Conservation (phyloP, 1,140 invertebrate genomes). For the Caenorhabditis tropicalis region DNA sequence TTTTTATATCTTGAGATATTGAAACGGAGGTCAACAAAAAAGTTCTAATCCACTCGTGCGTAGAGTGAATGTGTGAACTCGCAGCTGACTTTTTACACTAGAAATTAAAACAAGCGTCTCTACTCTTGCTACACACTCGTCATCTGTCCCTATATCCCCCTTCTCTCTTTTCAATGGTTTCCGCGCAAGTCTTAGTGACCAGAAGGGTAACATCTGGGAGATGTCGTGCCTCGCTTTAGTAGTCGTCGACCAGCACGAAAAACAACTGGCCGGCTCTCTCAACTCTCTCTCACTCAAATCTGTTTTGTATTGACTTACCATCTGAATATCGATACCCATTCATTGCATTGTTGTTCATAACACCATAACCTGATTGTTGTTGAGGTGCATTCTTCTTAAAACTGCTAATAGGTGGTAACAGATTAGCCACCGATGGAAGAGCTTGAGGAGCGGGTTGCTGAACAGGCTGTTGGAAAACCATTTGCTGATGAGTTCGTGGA, state of each 20-base stretch:
- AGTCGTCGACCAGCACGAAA: no score
- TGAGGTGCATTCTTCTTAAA: not conserved
- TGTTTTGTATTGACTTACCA: no score
- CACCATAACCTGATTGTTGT: not conserved
- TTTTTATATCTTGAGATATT: no score
- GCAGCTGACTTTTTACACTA: conserved; percentile 15
- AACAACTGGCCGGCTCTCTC: not conserved
- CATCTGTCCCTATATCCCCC: not conserved
- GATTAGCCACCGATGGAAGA: not conserved
- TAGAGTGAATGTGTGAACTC: conserved; percentile 10
- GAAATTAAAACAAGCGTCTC: not conserved
- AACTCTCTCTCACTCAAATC: no score
- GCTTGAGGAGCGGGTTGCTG: not conserved
- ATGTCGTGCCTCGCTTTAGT: no score
- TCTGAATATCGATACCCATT: no score
- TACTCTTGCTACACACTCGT: no score
- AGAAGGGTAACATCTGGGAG: no score
- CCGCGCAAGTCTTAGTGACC: no score
- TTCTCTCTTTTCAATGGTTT: not conserved
- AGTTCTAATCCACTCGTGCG: not conserved
- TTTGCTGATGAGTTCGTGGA: no score
- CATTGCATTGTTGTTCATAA: not conserved
- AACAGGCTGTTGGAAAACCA: not conserved
- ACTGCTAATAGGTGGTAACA: not conserved
- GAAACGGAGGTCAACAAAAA: not conserved